These are phyloP conservation scores for Garra rufa DNA, from an alignment of 2,113 vertebrate genomes.

Conservation along the genomic window DNA sequence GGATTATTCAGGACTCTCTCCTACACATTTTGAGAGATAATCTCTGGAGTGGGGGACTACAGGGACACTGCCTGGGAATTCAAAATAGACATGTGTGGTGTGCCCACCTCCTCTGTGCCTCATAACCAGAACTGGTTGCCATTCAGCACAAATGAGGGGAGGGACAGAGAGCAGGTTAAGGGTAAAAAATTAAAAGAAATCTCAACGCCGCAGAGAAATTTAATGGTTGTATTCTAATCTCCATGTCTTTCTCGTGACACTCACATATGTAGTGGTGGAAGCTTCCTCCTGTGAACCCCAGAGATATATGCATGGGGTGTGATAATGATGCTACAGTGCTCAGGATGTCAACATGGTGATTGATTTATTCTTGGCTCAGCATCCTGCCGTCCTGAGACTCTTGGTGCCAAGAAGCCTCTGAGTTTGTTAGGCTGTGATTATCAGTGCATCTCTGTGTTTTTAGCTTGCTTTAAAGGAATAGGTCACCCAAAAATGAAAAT, in stretches of 20 bases:
- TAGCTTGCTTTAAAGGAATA: not conserved
- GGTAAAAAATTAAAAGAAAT: slow-evolving; percentile 20
- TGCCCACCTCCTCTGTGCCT: slow-evolving; percentile 36
- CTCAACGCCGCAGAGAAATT: not conserved
- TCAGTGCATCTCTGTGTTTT: slow-evolving; percentile 11
- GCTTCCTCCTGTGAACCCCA: slow-evolving; percentile 14
- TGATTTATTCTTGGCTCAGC: slow-evolving; percentile 25
- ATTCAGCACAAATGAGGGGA: slow-evolving; percentile 40
- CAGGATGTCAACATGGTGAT: slow-evolving; percentile 17
- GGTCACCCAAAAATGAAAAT: not conserved
- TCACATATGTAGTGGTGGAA: slow-evolving; percentile 16
- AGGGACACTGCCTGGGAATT: slow-evolving; percentile 63
- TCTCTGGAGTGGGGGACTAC: slow-evolving; percentile 62
- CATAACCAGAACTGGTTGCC: slow-evolving; percentile 41
- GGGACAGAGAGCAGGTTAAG: slow-evolving; percentile 9
- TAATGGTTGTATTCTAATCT: not conserved
- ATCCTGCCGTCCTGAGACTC: slow-evolving; percentile 24
- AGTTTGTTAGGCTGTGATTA: not conserved
- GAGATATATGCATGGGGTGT: slow-evolving; percentile 27
- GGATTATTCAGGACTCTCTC: slow-evolving; percentile 54
- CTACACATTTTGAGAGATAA: slow-evolving; percentile 62
- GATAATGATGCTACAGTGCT: slow-evolving; percentile 20
- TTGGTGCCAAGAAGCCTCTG: slow-evolving; percentile 31
- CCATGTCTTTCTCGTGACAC: not conserved
- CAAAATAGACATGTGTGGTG: slow-evolving; percentile 67